Percentiles rank a stretch among this genome's conserved stretches.
These are phyloP conservation scores for Zelleria hepariella DNA, from an alignment of 2,888 invertebrate species.

Conservation along the genomic window DNA sequence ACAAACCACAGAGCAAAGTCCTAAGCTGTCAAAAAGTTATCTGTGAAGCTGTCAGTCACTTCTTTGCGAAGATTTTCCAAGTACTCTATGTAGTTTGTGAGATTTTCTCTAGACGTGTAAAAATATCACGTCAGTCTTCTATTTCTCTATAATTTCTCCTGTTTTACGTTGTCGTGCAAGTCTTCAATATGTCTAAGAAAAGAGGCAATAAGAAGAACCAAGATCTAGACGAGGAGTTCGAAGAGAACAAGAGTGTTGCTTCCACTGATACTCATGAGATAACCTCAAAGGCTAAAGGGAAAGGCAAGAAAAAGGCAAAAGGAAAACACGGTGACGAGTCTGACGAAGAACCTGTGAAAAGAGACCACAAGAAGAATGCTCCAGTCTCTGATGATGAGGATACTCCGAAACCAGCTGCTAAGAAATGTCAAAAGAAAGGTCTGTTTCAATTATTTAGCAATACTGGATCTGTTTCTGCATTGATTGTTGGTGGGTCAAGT, in stretches of 20 bases:
- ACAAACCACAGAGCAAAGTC: too few species aligned
- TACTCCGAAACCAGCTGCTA: constrained; percentile 43
- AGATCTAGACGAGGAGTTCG: constrained; percentile 68
- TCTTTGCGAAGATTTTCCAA: too few species aligned
- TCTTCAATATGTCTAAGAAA: constrained; percentile 70
- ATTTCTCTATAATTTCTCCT: not conserved
- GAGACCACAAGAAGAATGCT: constrained; percentile 28
- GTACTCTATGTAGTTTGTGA: too few species aligned
- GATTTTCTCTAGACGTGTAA: too few species aligned
- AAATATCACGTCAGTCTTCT: not conserved
- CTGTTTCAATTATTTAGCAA: constrained; percentile 3
- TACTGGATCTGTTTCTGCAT: not conserved
- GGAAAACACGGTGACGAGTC: constrained; percentile 57
- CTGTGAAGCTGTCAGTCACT: too few species aligned
- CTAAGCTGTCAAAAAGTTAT: too few species aligned
- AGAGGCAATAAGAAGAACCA: constrained; percentile 72
- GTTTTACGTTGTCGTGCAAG: not conserved
- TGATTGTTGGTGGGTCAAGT: not conserved
- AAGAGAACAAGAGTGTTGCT: constrained; percentile 38
- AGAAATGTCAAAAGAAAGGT: constrained; percentile 72
- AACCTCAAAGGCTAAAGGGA: constrained; percentile 69
- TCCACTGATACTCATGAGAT: constrained; percentile 42
- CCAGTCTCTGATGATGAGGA: constrained; percentile 56
- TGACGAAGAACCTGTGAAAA: constrained; percentile 43
- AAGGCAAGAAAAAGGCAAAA: constrained; percentile 63